Evolutionary conservation across 2,888 invertebrate species (phyloP).

Genomic region (Drosophila mettleri): DNA sequence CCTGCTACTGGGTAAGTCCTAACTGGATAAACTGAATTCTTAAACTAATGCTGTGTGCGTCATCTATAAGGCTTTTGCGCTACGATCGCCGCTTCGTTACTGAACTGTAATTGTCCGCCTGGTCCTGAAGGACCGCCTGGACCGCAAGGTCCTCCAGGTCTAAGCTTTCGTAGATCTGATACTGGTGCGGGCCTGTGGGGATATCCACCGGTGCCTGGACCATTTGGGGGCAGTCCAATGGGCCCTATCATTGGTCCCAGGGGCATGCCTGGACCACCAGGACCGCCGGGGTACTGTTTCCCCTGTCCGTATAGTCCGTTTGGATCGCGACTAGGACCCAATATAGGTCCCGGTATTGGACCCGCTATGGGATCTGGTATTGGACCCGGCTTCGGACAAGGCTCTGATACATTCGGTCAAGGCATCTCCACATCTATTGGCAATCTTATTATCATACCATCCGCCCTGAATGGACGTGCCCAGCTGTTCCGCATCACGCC

Average conservation of each 20-base stretch:
- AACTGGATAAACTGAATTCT: not conserved
- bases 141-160: constrained; percentile 19
- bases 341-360: constrained; percentile 2
- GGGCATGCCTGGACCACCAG: constrained; percentile 69
- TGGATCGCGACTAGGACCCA: constrained; percentile 27
- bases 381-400: constrained; percentile 22
- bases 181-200: constrained; percentile 46
- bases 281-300: constrained; percentile 70
- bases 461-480: constrained; percentile 40
- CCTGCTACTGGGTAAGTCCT: constrained; percentile 56
- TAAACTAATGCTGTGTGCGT: not conserved
- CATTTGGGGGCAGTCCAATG: constrained; percentile 37
- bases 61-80: constrained; percentile 41
- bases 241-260: constrained; percentile 55
- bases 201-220: constrained; percentile 49
- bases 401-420: constrained; percentile 3
- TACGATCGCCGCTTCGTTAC: constrained; percentile 43
- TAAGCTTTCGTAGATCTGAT: not conserved
- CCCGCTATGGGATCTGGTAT: constrained; percentile 6
- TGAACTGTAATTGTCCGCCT: constrained; percentile 70
- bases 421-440: constrained; percentile 50
- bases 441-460: constrained; percentile 65
- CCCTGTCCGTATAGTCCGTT: constrained; percentile 52
- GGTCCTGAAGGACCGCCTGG: constrained; percentile 62
- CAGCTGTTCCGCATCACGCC: constrained; percentile 62